phyloP scores from a whole-genome alignment of 2,797 vertebrate genomes.

The Gymnothorax reevesii region DNA sequence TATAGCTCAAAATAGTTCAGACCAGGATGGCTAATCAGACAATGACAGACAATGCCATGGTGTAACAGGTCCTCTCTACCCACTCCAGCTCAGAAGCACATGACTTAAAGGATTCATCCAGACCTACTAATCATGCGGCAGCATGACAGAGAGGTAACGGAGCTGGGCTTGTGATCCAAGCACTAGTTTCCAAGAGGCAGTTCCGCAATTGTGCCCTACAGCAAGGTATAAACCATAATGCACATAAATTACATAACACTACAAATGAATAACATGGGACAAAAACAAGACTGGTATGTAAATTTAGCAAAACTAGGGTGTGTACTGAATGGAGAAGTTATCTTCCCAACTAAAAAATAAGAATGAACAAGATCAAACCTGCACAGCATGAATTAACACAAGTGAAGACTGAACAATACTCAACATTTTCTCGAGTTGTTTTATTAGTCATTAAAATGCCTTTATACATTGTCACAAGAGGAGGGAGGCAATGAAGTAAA shows the following conservation, averaged over 20 bases:
- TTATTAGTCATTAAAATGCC: neutral
- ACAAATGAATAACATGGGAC: neutral
- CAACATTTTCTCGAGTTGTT: neutral
- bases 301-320: neutral
- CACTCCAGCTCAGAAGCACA: neutral
- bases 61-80: neutral
- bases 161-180: neutral
- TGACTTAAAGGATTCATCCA: neutral
- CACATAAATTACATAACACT: neutral
- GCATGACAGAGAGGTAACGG: neutral
- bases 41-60: neutral
- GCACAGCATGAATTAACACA: slow-evolving; percentile 18
- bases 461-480: too few species aligned
- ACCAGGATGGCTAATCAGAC: neutral
- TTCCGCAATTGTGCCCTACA: neutral
- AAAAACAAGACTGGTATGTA: neutral
- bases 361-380: neutral
- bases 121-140: neutral
- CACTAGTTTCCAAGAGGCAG: neutral
- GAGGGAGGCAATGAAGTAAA: too few species aligned
- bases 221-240: neutral
- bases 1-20: neutral
- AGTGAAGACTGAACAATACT: neutral
- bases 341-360: slow-evolving; percentile 22
- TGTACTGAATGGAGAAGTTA: slow-evolving; percentile 9